These are phyloP conservation scores for Microcebus griseorufus DNA, from an alignment of 2,113 vertebrate genomes.

Conservation along the genomic window DNA sequence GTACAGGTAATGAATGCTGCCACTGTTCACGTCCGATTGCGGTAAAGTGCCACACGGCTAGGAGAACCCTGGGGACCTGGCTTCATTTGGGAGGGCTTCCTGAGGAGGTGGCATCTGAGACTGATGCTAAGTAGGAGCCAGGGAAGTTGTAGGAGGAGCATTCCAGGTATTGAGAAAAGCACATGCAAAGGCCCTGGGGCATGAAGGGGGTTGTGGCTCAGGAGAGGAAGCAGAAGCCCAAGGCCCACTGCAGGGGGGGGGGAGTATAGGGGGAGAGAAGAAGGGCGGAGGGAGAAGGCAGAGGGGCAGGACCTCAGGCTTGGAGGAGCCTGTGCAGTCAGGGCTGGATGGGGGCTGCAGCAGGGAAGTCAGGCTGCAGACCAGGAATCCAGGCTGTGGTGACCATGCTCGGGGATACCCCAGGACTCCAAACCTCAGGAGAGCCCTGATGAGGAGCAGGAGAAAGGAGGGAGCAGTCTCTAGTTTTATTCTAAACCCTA, in stretches of 20 bases:
- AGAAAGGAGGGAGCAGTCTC: fast-evolving
- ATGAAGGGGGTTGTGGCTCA: not conserved
- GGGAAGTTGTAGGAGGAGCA: not conserved
- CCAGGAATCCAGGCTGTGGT: not conserved
- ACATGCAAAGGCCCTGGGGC: not conserved
- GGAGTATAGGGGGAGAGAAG: not conserved
- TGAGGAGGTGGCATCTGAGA: not conserved
- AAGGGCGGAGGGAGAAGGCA: no score
- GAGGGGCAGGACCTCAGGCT: not conserved
- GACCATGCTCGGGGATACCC: not conserved
- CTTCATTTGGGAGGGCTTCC: not conserved
- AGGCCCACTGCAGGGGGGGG: not conserved
- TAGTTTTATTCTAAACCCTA: not conserved
- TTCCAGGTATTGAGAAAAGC: not conserved
- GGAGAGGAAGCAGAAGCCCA: not conserved
- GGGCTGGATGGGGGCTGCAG: no score
- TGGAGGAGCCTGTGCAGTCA: not conserved
- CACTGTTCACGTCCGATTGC: fast-evolving
- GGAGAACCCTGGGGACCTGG: not conserved
- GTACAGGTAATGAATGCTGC: fast-evolving
- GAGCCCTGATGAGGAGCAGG: not conserved
- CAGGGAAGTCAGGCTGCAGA: not conserved
- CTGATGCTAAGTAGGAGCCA: not conserved
- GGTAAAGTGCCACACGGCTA: not conserved
- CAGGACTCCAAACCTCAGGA: not conserved